Conservation (phyloP, 92 coral and sea anemone species). For the Muricea muricata region DNA sequence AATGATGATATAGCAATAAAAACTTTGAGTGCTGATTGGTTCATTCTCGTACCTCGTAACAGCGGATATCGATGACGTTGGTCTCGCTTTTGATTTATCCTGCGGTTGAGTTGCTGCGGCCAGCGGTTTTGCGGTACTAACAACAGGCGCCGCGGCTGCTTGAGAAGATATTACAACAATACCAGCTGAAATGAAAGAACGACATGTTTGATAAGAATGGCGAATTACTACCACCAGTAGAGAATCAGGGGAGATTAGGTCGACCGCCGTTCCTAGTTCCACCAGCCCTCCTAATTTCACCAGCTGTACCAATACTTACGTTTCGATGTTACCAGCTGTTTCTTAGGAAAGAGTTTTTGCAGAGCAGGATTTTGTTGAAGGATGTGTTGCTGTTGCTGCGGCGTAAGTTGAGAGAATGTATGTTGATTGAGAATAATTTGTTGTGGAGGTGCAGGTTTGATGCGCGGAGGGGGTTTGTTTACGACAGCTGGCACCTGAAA, state of each 20-base stretch:
- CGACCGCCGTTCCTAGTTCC: background rate
- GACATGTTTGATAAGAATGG: background rate
- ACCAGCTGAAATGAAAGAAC: background rate
- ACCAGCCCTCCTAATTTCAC: background rate
- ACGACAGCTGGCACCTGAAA: slow-evolving; percentile 63
- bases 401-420: slow-evolving; percentile 19
- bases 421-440: slow-evolving; percentile 34
- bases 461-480: slow-evolving; percentile 70
- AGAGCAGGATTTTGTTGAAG: slow-evolving; percentile 46
- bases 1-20: too few relatives aligned
- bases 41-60: slow-evolving; percentile 21
- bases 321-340: slow-evolving; percentile 18
- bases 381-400: slow-evolving; percentile 76
- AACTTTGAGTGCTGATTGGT: too few relatives aligned
- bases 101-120: slow-evolving; percentile 63
- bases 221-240: background rate
- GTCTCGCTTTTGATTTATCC: slow-evolving; percentile 79
- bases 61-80: slow-evolving; percentile 70
- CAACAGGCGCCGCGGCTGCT: slow-evolving; percentile 39
- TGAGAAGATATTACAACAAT: slow-evolving; percentile 32
- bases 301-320: background rate
- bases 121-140: slow-evolving; percentile 19
- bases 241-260: too few relatives aligned
- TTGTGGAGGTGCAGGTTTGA: slow-evolving; percentile 77
- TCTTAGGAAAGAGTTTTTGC: slow-evolving; percentile 35